A percentile compares a stretch with the other conserved stretches of the same genome.
Conservation (phyloP, 2,888 invertebrate species). For the Calephelis perditalis region DNA sequence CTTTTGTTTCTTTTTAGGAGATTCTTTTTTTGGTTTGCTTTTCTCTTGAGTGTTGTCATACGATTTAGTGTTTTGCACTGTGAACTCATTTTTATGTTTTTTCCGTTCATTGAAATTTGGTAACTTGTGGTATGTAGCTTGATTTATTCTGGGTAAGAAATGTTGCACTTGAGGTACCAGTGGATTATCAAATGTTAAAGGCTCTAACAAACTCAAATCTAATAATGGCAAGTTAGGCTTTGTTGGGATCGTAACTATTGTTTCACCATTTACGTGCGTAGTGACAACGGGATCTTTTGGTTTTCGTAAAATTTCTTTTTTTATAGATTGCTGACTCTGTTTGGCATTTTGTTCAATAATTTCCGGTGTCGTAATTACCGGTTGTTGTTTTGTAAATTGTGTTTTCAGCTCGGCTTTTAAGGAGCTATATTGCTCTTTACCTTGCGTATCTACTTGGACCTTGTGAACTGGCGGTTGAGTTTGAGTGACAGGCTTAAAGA, state of each 20-base stretch:
- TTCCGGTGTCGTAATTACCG: conserved; percentile 5
- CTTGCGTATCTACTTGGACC: conserved; percentile 41
- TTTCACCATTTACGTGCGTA: conserved; percentile 53
- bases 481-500: conserved; percentile 29
- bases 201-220: conserved; percentile 62
- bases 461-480: conserved; percentile 49
- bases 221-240: conserved; percentile 56
- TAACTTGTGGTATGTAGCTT: conserved; percentile 53
- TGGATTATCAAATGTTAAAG: conserved; percentile 64
- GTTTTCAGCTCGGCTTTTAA: conserved; percentile 40
- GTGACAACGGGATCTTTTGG: conserved; percentile 40
- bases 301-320: conserved; percentile 30
- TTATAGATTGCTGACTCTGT: conserved; percentile 26
- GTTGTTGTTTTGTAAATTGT: conserved; percentile 35
- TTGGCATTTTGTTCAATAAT: conserved; percentile 25
- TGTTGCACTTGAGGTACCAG: conserved; percentile 71
- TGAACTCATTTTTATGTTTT: conserved; percentile 49
- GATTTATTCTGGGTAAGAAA: conserved; percentile 58
- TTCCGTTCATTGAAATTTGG: conserved; percentile 43
- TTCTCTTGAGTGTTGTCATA: conserved; percentile 45
- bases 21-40: conserved; percentile 40
- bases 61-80: conserved; percentile 48
- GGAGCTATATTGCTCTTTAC: conserved; percentile 37
- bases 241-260: conserved; percentile 52
- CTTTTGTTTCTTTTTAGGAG: conserved; percentile 39